phyloP scores from a whole-genome alignment of 2,797 vertebrate species.

The Nannoperca obscura region DNA sequence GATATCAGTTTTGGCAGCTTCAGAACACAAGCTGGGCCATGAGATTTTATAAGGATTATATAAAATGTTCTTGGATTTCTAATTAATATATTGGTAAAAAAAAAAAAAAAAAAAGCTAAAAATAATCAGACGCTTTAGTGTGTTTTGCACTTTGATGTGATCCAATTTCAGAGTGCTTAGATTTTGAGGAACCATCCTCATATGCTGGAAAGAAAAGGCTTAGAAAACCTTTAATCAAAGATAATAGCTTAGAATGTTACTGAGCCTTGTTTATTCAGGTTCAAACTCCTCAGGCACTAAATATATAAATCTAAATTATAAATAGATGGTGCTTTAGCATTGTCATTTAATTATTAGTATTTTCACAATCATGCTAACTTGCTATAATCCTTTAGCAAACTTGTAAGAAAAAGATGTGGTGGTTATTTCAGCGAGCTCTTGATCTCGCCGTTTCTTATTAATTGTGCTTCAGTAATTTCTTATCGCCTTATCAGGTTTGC shows the following conservation, averaged over 20 bases:
- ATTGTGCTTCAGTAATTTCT: slow-evolving; percentile 33
- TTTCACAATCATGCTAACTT: slow-evolving; percentile 41
- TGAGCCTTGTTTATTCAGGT: slow-evolving; percentile 50
- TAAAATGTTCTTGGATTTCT: slow-evolving; percentile 31
- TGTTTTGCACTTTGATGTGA: slow-evolving; percentile 40
- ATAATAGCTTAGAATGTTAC: slow-evolving; percentile 43
- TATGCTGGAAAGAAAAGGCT: slow-evolving; percentile 32
- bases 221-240: slow-evolving; percentile 51
- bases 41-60: slow-evolving; percentile 45
- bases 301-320: slow-evolving; percentile 40
- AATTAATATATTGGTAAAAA: slow-evolving; percentile 39
- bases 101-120: background rate
- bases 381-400: slow-evolving; percentile 38
- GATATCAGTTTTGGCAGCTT: slow-evolving; percentile 41
- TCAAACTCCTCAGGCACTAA: slow-evolving; percentile 42
- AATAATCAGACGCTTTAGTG: slow-evolving; percentile 4
- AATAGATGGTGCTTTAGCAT: slow-evolving; percentile 33
- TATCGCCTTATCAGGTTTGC: slow-evolving; percentile 24
- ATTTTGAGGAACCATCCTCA: slow-evolving; percentile 27
- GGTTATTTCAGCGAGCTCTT: slow-evolving; percentile 36
- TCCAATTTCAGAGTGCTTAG: slow-evolving; percentile 27
- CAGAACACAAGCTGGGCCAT: slow-evolving; percentile 5
- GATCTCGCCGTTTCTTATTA: slow-evolving; percentile 39
- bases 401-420: slow-evolving; percentile 31
- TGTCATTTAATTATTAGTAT: slow-evolving; percentile 45